Base-by-base conservation (phyloP, 2,113 vertebrate species). In the Nipponia nippon region DNA sequence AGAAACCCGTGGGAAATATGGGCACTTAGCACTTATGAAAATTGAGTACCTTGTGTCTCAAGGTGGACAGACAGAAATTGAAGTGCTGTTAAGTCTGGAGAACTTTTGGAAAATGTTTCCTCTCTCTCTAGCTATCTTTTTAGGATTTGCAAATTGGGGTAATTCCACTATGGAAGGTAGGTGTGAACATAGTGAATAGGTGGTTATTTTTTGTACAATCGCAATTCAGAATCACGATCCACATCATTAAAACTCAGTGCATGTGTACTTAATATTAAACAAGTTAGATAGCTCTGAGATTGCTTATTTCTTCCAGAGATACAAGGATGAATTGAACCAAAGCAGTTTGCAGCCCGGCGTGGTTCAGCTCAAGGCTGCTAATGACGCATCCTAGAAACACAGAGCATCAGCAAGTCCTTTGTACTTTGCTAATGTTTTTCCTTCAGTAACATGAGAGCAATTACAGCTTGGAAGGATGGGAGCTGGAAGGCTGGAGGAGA, bases 291-390 rank as follows among this genome's bases (percentile, higher is more conserved):
- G 75, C 66, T 93, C 71, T 53, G 92, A 94, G 78, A 96, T 94
- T 93, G 87, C 87, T 93, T 91, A 53, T 95, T 95, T 95, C 70
- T 94, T 90, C 78, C 95, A 96, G 95, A 67, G 78, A 25, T 63
- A 29, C 38, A 47, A 47, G 70, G 83, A 44, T 77, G 75, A 85
- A 77, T 85, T 70, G 91, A 95, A 95, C 70, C 81, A 76, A 84
- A 72, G 89, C 92, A 47, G 83, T 91, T 92, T 91, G 93, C 81
- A 95, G 91, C 93, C 56, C 6, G 8, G 62, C 11, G 4, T 82
- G 63, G 83, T 66, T 93, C 91, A 89, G 97, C 91, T 95, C 95
- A 91, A 85, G 95, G 96, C 95, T 95, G 93, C 89, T 94, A 95
- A 95, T 96, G 95, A 96, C 67, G 78, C 85, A 83, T 23, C 56